These are phyloP conservation scores for Lasius platythorax DNA, from an alignment of 2,888 invertebrate species.

Conservation along the genomic window DNA sequence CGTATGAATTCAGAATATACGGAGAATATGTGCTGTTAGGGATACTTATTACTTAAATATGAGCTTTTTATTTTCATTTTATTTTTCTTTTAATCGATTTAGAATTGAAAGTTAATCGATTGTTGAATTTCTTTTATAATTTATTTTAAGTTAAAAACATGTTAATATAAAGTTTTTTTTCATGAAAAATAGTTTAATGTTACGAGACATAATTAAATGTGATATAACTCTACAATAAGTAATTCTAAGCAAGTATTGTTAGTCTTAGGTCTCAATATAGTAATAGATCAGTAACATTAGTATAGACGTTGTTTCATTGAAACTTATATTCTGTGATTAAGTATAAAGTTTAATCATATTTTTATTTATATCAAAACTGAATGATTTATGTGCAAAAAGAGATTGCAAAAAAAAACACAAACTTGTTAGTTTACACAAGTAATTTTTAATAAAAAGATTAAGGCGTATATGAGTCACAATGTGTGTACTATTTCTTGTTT, in stretches of 20 bases:
- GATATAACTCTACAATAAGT: not conserved
- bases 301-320: too few relatives aligned
- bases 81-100: not conserved
- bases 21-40: too few relatives aligned
- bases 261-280: not conserved
- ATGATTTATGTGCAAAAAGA: too few relatives aligned
- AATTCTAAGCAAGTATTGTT: not conserved
- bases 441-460: not conserved
- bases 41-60: not conserved
- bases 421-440: not conserved
- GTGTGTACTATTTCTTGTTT: not conserved
- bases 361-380: too few relatives aligned
- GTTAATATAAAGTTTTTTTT: not conserved
- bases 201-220: not conserved
- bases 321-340: too few relatives aligned
- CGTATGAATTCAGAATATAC: too few relatives aligned
- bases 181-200: not conserved
- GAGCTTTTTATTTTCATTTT: not conserved
- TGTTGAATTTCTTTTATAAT: not conserved
- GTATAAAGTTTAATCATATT: too few relatives aligned
- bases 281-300: not conserved
- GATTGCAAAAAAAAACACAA: not conserved
- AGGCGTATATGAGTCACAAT: not conserved
- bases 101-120: not conserved
- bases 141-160: not conserved